Conservation (phyloP, 2,888 invertebrate genomes). For the Tipula confusa region DNA sequence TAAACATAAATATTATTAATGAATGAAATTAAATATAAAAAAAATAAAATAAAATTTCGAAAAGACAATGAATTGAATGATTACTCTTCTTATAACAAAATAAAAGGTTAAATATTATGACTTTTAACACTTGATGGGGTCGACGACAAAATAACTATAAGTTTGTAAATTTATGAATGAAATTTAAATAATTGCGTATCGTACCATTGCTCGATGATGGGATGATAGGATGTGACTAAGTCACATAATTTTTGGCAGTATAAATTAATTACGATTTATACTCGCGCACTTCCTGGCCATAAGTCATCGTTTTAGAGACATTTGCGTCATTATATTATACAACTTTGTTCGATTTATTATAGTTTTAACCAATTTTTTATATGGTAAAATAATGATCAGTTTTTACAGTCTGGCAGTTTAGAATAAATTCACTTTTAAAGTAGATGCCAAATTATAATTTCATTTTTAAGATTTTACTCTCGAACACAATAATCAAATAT, state of each 20-base stretch:
- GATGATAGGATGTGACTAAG: slow-evolving; percentile 14
- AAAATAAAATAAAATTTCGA: too few relatives aligned
- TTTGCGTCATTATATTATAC: not conserved
- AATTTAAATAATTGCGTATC: not conserved
- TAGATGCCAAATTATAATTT: too few relatives aligned
- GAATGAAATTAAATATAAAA: slow-evolving; percentile 13
- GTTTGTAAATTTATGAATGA: not conserved
- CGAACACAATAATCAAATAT: too few relatives aligned
- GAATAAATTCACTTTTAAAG: too few relatives aligned
- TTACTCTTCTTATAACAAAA: slow-evolving; percentile 35
- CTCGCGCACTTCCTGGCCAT: not conserved
- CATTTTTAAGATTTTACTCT: too few relatives aligned
- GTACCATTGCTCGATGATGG: not conserved
- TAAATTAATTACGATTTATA: not conserved
- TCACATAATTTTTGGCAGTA: not conserved
- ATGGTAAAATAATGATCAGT: too few relatives aligned
- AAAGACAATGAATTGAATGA: slow-evolving; percentile 20
- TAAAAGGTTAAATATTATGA: slow-evolving; percentile 40
- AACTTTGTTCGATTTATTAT: too few relatives aligned
- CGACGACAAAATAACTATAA: slow-evolving; percentile 32
- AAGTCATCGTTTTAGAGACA: not conserved
- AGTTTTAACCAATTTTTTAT: too few relatives aligned
- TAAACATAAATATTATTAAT: slow-evolving; percentile 20
- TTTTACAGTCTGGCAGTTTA: too few relatives aligned
- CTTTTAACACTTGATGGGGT: slow-evolving; percentile 40